Evolutionary conservation across 2,113 vertebrate genomes (phyloP).

Genomic region (Labeo catla): DNA sequence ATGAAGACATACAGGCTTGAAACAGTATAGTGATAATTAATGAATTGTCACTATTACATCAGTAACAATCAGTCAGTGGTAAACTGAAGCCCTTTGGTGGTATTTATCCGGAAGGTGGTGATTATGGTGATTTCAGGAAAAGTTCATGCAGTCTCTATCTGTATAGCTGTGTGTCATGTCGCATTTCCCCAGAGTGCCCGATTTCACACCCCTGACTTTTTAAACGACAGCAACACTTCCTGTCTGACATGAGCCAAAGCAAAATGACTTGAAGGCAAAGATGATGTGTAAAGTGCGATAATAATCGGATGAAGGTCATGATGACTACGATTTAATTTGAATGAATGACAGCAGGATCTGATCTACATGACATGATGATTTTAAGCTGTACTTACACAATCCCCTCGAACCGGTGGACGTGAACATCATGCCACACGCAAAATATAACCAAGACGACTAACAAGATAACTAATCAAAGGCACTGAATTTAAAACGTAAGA

Average conservation of each 20-base stretch:
- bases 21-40: background rate
- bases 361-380: constrained; percentile 18
- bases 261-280: background rate
- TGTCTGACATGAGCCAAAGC: background rate
- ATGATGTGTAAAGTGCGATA: background rate
- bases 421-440: constrained; percentile 67
- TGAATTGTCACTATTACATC: background rate
- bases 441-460: background rate
- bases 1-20: background rate
- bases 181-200: background rate
- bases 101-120: background rate
- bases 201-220: background rate
- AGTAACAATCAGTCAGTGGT: background rate
- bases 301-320: background rate
- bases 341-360: constrained; percentile 68
- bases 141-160: background rate
- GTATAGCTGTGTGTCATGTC: background rate
- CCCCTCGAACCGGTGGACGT: constrained; percentile 77
- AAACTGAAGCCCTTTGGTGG: background rate
- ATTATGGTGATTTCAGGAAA: background rate
- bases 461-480: background rate
- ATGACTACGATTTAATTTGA: background rate
- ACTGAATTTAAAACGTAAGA: constrained; percentile 43
- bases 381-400: constrained; percentile 71
- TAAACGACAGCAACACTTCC: background rate